Percentiles rank a stretch among this genome's conserved stretches.
Evolutionary conservation across 2,888 invertebrate genomes (phyloP).

Genomic region (Gandaritis pyraliata): DNA sequence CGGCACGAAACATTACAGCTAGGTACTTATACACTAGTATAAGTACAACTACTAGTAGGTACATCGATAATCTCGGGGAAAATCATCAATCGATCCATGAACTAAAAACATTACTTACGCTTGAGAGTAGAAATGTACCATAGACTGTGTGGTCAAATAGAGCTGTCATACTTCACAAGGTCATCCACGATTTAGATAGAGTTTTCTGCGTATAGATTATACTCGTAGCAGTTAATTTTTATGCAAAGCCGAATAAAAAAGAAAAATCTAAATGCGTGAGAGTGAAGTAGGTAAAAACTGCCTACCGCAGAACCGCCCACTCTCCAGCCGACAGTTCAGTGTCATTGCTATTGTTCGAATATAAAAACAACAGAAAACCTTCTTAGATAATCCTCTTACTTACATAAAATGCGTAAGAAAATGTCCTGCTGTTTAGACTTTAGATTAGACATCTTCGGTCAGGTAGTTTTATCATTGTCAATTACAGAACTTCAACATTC

Average conservation of each 20-base stretch:
- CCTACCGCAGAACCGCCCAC: conserved; percentile 71
- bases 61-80: neutral
- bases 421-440: conserved; percentile 2
- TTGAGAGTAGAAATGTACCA: too few relatives aligned
- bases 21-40: too few relatives aligned
- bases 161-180: too few relatives aligned
- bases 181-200: too few relatives aligned
- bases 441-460: neutral
- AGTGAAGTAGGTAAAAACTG: conserved; percentile 59
- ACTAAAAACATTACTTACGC: too few relatives aligned
- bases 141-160: too few relatives aligned
- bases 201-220: too few relatives aligned
- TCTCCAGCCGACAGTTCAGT: conserved; percentile 61
- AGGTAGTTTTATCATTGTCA: neutral
- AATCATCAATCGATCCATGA: too few relatives aligned
- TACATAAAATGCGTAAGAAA: conserved; percentile 15
- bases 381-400: conserved; percentile 26
- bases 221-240: too few relatives aligned
- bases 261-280: conserved; percentile 55
- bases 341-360: conserved; percentile 61
- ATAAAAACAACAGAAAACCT: conserved; percentile 50
- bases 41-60: neutral
- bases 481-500: neutral
- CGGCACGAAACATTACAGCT: neutral
- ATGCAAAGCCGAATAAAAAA: conserved; percentile 47